These are phyloP conservation scores for Marisa cornuarietis DNA, from an alignment of 1,140 invertebrate genomes.

Conservation along the genomic window DNA sequence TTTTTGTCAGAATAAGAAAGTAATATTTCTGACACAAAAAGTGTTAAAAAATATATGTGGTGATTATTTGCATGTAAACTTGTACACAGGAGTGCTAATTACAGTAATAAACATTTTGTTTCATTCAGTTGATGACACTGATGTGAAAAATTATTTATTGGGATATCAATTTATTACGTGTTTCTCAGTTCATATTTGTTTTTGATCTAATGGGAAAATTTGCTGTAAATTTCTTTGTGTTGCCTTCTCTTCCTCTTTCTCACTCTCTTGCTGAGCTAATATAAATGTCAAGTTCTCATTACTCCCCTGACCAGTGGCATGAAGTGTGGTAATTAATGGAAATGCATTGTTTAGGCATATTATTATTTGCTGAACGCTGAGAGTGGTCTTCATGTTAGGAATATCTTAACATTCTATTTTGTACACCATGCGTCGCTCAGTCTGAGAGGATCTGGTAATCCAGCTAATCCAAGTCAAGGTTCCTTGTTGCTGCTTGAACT, in stretches of 20 bases:
- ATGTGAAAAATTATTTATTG: not conserved
- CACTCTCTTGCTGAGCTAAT: not conserved
- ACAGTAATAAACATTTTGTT: not conserved
- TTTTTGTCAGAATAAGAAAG: not conserved
- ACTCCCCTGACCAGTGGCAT: not conserved
- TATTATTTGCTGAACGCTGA: not conserved
- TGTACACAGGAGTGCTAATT: not conserved
- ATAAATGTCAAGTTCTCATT: not conserved
- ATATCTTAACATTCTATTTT: not conserved
- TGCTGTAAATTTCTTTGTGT: conserved; percentile 1
- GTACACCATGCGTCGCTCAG: not conserved
- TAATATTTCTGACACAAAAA: not conserved
- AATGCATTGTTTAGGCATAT: not conserved
- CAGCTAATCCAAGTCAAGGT: too few relatives aligned
- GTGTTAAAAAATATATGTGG: not conserved
- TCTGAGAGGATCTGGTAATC: not conserved
- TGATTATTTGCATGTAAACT: not conserved
- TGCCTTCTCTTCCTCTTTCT: conserved; percentile 2
- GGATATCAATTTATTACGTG: not conserved
- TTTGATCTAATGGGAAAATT: not conserved
- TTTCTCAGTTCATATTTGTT: not conserved
- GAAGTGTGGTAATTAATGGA: not conserved
- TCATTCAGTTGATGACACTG: not conserved
- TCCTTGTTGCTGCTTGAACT: too few relatives aligned
- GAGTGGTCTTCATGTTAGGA: too few relatives aligned